Evolutionary conservation across 2,113 vertebrate genomes (phyloP), one percentile per base, ranked within the genome.

Genomic region (Mugil cephalus): DNA sequence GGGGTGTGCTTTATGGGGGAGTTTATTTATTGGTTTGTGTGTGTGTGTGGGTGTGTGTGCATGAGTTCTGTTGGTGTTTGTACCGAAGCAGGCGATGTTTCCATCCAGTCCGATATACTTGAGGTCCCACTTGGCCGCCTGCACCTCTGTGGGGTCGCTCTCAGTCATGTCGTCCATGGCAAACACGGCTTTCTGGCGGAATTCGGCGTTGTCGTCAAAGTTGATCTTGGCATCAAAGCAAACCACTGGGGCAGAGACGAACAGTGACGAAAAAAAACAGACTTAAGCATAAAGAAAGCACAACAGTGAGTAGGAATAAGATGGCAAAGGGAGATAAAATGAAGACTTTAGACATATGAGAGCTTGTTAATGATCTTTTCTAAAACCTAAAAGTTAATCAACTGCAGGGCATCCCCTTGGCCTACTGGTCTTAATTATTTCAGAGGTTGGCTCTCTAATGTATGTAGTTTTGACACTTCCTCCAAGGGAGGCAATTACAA

Each of bases 151-250:
- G 71, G 96, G 96, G 80, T 99, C 97, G 60, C 95, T 97, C 88
- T 98, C 98, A 21, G 95, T 95, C 84, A 95, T 95, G 93, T 99
- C 97, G 48, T 97, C 97, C 98, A 98, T 94, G 77, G 96, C 96
- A 84, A 99, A 99, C 88, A 99, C 96, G 7, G 94, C 94, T 91
- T 97, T 98, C 93, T 99, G 98, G 63, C 98, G 95, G 85, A 99
- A 99, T 93, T 99, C 96, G 0, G 98, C 98, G 0, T 99, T 99
- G 94, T 99, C 98, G 53, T 99, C 98, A 66, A 99, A 99, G 94
- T 96, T 99, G 93, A 99, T 99, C 91, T 99, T 99, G 70, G 98
- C 98, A 89, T 99, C 98, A 79, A 99, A 99, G 90, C 97, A 99
- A 80, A 99, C 96, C 88, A 99, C 98, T 99, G 73, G 45, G 85